These are phyloP conservation scores for Dipodomys spectabilis DNA, from an alignment of 2,113 vertebrate genomes.

Conservation along the genomic window DNA sequence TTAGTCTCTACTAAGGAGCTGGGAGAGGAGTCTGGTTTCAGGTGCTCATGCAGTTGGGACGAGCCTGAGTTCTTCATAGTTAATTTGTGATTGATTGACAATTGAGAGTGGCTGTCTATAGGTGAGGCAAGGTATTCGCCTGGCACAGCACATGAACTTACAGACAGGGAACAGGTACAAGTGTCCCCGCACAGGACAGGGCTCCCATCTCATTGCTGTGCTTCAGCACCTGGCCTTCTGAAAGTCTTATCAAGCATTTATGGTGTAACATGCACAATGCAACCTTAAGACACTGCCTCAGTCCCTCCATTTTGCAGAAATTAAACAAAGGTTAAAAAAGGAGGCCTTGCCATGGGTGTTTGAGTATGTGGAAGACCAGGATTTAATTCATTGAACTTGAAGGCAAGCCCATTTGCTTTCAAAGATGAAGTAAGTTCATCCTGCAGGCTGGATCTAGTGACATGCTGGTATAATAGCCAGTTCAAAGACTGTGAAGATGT, in stretches of 20 bases:
- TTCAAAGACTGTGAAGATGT: not conserved
- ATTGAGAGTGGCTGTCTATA: not conserved
- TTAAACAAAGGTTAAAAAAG: not conserved
- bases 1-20: not conserved
- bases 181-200: not conserved
- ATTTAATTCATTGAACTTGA: not conserved
- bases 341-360: not conserved
- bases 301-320: not conserved
- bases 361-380: not conserved
- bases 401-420: not conserved
- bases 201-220: not conserved
- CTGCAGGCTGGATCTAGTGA: not conserved
- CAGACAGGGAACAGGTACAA: too few relatives aligned
- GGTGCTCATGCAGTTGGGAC: not conserved
- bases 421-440: not conserved
- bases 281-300: not conserved
- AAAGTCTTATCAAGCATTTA: not conserved
- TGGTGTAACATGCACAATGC: not conserved
- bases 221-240: not conserved
- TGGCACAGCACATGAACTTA: not conserved
- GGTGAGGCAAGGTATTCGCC: accelerated
- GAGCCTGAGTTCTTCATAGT: not conserved
- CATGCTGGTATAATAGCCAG: accelerated
- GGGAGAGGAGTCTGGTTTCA: not conserved
- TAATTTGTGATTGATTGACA: not conserved